phyloP scores from a whole-genome alignment of 2,888 invertebrate genomes.

The Phrixothrix hirtus region DNA sequence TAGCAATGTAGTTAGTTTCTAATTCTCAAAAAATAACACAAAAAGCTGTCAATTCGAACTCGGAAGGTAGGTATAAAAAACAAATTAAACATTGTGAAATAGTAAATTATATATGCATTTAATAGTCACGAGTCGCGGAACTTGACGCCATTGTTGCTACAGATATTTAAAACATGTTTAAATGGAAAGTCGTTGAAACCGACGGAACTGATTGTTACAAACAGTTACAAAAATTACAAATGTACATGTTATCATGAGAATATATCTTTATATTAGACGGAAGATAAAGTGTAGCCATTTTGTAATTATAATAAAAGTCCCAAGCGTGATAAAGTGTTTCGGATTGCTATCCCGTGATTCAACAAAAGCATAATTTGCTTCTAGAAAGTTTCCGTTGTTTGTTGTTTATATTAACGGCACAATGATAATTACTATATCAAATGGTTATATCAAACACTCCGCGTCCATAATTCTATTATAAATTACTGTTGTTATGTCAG shows the following conservation, averaged over 20 bases:
- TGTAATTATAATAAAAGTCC: constrained; percentile 22
- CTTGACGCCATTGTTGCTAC: constrained; percentile 18
- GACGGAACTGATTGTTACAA: constrained; percentile 26
- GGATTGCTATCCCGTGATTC: constrained; percentile 13
- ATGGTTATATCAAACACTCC: constrained; percentile 2
- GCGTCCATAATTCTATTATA: too few species aligned
- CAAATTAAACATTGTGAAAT: too few species aligned
- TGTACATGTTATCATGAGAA: constrained; percentile 23
- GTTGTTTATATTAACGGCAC: constrained; percentile 9
- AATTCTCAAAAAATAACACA: too few species aligned
- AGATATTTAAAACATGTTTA: constrained; percentile 17
- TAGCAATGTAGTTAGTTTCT: too few species aligned
- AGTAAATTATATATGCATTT: constrained; percentile 18
- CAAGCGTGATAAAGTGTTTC: constrained; percentile 26
- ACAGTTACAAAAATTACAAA: constrained; percentile 22
- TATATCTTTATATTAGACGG: constrained; percentile 20
- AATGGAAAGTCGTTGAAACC: constrained; percentile 20
- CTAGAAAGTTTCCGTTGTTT: constrained; percentile 20
- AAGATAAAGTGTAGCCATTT: constrained; percentile 23
- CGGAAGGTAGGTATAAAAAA: too few species aligned
- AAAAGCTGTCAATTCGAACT: too few species aligned
- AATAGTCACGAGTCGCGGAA: constrained; percentile 14
- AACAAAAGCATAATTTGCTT: constrained; percentile 12
- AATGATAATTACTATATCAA: constrained; percentile 10
- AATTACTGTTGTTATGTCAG: neutral